These are phyloP conservation scores for Blera fallax DNA, from an alignment of 2,888 invertebrate genomes.

Conservation along the genomic window DNA sequence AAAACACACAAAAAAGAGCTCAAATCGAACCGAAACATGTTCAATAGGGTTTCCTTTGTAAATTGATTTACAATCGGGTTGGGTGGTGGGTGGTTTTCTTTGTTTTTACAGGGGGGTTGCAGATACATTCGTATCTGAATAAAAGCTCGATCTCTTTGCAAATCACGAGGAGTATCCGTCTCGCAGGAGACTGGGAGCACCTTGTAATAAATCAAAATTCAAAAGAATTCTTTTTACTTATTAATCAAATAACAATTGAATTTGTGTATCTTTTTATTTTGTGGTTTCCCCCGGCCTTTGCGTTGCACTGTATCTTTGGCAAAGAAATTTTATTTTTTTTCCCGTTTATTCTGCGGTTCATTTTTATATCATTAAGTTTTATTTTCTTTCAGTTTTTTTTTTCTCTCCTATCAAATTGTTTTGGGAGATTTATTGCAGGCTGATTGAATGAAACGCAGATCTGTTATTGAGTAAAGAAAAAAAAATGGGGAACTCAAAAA, in stretches of 20 bases:
- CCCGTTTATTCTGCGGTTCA: background rate
- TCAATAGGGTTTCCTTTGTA: conserved; percentile 6
- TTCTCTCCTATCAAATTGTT: background rate
- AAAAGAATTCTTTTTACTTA: conserved; percentile 16
- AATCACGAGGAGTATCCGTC: background rate
- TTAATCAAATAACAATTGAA: conserved; percentile 32
- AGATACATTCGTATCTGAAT: background rate
- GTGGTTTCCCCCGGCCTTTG: background rate
- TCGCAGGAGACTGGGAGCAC: background rate
- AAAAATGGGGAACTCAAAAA: background rate
- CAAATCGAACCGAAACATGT: conserved; percentile 4
- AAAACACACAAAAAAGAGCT: conserved; percentile 10
- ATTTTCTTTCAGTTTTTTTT: background rate
- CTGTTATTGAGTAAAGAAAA: background rate
- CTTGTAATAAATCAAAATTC: conserved; percentile 35
- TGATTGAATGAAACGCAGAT: conserved; percentile 14
- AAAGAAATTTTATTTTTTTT: background rate
- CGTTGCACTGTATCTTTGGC: conserved; percentile 1
- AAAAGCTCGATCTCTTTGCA: background rate
- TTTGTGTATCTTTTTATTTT: background rate
- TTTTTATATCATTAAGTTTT: background rate
- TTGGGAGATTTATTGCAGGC: conserved; percentile 10
- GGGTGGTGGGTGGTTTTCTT: background rate
- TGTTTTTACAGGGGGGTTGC: background rate
- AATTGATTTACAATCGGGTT: conserved; percentile 1